phyloP scores from a whole-genome alignment of 1,140 invertebrate species.

The Brachionus asplanchnoidis region DNA sequence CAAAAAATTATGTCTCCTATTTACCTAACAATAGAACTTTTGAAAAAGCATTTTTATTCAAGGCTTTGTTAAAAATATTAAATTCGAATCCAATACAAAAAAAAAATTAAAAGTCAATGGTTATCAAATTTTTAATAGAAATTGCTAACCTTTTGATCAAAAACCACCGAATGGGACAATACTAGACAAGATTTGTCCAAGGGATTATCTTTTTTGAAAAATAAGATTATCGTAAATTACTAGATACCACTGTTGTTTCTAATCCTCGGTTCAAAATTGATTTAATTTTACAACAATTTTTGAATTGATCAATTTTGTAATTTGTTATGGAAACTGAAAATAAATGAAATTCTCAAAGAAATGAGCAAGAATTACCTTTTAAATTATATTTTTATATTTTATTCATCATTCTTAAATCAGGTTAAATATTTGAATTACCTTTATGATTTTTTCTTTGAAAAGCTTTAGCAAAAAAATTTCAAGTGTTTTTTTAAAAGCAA shows the following conservation, averaged over 20 bases:
- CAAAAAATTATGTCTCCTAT: neutral
- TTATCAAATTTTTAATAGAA: neutral
- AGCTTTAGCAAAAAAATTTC: neutral
- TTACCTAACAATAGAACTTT: neutral
- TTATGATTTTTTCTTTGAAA: neutral
- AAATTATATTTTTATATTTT: neutral
- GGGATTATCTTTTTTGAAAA: neutral
- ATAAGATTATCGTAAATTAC: neutral
- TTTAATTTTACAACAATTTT: neutral
- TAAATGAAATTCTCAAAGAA: neutral
- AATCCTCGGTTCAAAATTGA: neutral
- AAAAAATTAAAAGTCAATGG: neutral
- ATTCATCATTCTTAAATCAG: neutral
- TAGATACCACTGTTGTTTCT: neutral
- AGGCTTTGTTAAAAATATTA: neutral
- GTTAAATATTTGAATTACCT: constrained; percentile 28
- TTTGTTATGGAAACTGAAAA: neutral
- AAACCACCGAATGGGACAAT: neutral
- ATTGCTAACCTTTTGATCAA: neutral
- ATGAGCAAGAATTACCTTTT: neutral
- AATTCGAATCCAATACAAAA: neutral
- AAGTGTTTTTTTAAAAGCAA: neutral
- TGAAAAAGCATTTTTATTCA: neutral
- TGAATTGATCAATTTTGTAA: neutral
- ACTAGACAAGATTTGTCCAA: neutral